phyloP scores from a whole-genome alignment of 30 jellyfish, hydroid and myxozoan genomes.

The Aurelia aurita complex sp. Pacific region DNA sequence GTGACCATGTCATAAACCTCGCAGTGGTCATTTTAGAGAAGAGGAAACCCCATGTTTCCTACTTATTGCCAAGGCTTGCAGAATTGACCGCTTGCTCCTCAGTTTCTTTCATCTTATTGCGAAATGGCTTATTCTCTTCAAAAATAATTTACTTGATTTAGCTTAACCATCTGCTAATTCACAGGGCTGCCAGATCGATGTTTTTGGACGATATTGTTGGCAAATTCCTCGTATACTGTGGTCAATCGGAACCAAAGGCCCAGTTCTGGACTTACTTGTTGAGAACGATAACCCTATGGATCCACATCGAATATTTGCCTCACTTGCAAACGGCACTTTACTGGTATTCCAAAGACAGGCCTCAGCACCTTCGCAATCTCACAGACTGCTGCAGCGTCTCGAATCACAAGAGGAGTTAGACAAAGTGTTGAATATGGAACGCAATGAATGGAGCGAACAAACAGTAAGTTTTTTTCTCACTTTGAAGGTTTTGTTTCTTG shows the following conservation, averaged over 20 bases:
- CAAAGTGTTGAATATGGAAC: not conserved
- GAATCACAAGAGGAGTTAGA: not conserved
- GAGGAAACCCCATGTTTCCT: too few species aligned
- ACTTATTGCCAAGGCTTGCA: too few species aligned
- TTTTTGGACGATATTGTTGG: slow-evolving; percentile 63
- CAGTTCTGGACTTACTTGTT: slow-evolving; percentile 60
- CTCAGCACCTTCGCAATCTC: too few species aligned
- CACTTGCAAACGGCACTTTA: slow-evolving; percentile 94
- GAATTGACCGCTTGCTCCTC: too few species aligned
- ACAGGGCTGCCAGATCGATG: slow-evolving; percentile 86
- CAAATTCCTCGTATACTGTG: slow-evolving; percentile 64
- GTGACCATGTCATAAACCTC: too few species aligned
- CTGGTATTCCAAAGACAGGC: slow-evolving; percentile 43
- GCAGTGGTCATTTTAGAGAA: too few species aligned
- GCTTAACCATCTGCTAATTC: not conserved
- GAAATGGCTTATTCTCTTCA: too few species aligned
- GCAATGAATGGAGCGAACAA: too few species aligned
- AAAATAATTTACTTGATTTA: not conserved
- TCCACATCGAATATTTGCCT: slow-evolving; percentile 53
- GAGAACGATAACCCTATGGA: slow-evolving; percentile 3
- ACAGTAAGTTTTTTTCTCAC: too few species aligned
- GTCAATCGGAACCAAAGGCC: slow-evolving; percentile 70
- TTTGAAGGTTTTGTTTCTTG: too few species aligned
- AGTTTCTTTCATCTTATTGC: too few species aligned
- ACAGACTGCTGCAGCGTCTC: too few species aligned